These are phyloP conservation scores for Sinosuthora webbiana DNA, from an alignment of 2,113 vertebrate genomes.

Conservation along the genomic window DNA sequence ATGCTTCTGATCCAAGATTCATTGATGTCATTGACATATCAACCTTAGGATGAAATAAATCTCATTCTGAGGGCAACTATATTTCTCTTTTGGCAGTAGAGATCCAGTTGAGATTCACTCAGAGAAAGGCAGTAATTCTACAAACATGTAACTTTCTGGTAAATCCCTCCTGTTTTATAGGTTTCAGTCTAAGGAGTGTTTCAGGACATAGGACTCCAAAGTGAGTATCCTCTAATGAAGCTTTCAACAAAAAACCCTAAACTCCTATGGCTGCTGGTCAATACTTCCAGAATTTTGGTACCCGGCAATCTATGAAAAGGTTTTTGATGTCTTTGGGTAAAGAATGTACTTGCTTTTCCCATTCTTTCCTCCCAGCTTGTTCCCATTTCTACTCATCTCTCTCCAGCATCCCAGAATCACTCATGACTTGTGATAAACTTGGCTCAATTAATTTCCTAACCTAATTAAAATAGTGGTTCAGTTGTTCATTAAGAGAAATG, in stretches of 20 bases:
- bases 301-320: fast-evolving
- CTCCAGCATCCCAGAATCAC: not conserved
- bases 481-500: not conserved
- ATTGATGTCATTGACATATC: not conserved
- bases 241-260: not conserved
- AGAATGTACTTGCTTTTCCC: not conserved
- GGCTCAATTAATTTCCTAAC: not conserved
- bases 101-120: fast-evolving
- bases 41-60: not conserved
- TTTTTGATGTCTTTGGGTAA: not conserved
- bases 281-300: not conserved
- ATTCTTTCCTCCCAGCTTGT: not conserved
- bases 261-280: not conserved
- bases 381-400: not conserved
- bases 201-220: not conserved
- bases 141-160: not conserved
- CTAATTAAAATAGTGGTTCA: not conserved
- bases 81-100: not conserved
- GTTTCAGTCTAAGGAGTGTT: not conserved
- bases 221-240: not conserved
- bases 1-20: not conserved
- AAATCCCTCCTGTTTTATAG: not conserved
- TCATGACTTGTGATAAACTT: not conserved
- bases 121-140: not conserved
- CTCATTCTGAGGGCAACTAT: not conserved